Base-by-base conservation (phyloP, 2,888 invertebrate species). In the Ecliptopera silaceata region DNA sequence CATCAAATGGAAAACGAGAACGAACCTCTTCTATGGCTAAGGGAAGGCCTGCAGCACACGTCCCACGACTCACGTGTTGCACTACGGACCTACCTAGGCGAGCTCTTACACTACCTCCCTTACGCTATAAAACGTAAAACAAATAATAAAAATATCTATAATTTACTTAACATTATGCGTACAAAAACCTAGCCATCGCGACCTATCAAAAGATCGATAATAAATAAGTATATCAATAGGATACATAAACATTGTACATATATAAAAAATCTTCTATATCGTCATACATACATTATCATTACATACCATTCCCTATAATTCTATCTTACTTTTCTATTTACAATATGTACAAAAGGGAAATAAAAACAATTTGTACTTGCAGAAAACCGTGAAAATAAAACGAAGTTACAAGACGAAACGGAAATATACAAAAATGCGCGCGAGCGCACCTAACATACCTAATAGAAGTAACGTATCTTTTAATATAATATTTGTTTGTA, bases 291-390 rank as follows among this genome's bases (percentile, higher is more conserved):
- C 26, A 26, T 26, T 26, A 26, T 26, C 26, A 26, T 26, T 26
- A 26, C 26, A 82, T 75, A 81, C 77, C 61, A 76, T 75, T 75
- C 73, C 79, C 81, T 84, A 86, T 72, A 62, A 70, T 66, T 76
- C 71, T 73, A 81, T 77, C 78, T 79, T 79, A 81, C 73, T 77
- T 78, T 80, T 75, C 74, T 91, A 92, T 91, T 85, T 91, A 92
- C 91, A 91, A 81, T 92, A 91, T 92, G 84, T 91, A 91, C 91
- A 92, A 72, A n/a, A 80, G 85, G 82, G 83, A 89, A 91, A 90
- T 88, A 90, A 87, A 90, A 91, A 91, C 88, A 90, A 89, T 92
- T 92, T 92, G 92, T 92, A 92, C 92, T 92, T 88, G 90, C 89
- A 88, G 91, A 91, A 83, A 88, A 88, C 80, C 79, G 86, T 88